These are phyloP conservation scores for Coelopa pilipes DNA, from an alignment of 2,888 invertebrate genomes.

Conservation along the genomic window DNA sequence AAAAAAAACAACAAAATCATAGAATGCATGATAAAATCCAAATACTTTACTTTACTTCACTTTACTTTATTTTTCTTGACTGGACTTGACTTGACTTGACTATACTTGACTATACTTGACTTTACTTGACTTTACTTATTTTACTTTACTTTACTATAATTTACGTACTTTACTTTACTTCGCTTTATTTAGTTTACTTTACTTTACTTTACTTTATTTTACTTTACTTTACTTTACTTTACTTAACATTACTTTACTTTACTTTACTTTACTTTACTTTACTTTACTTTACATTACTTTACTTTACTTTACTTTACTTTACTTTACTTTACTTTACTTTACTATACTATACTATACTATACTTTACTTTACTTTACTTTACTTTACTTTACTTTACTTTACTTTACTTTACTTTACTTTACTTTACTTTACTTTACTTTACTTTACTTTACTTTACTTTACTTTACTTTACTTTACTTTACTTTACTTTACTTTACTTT, in stretches of 20 bases:
- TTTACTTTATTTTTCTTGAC: constrained; percentile 26
- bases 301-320: constrained; percentile 34
- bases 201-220: constrained; percentile 34
- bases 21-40: too few species aligned
- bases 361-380: constrained; percentile 37
- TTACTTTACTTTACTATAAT: background rate
- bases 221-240: constrained; percentile 35
- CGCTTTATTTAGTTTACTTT: constrained; percentile 34
- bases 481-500: constrained; percentile 37
- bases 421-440: constrained; percentile 37
- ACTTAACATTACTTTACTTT: constrained; percentile 35
- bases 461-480: constrained; percentile 36
- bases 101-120: constrained; percentile 24
- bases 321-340: constrained; percentile 38
- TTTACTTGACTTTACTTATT: constrained; percentile 7
- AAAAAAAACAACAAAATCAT: too few species aligned
- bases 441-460: constrained; percentile 37
- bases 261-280: constrained; percentile 36
- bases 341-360: constrained; percentile 37
- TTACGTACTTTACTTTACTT: constrained; percentile 11
- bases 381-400: constrained; percentile 36
- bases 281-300: constrained; percentile 36
- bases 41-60: constrained; percentile 24
- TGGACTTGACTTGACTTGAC: constrained; percentile 26
- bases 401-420: constrained; percentile 37